phyloP scores from a whole-genome alignment of 2,113 vertebrate species.

The Aspiorhynchus laticeps region DNA sequence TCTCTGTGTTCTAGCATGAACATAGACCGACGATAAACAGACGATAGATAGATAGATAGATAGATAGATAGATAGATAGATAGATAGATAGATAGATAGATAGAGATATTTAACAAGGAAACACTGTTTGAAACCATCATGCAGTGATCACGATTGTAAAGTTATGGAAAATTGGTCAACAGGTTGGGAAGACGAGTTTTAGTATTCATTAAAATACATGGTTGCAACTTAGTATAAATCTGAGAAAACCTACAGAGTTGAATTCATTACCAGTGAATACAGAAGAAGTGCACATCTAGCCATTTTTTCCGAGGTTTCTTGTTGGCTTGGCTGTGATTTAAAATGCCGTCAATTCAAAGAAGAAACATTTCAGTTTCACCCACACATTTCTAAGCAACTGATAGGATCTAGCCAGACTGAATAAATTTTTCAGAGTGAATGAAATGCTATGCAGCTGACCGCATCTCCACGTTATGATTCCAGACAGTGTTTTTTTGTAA shows the following conservation, averaged over 20 bases:
- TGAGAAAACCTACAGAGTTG: not conserved
- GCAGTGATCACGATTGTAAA: too few species aligned
- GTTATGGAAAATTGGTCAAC: not conserved
- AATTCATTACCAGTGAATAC: not conserved
- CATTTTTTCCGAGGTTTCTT: not conserved
- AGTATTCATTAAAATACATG: not conserved
- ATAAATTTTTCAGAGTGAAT: not conserved
- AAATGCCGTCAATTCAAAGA: not conserved
- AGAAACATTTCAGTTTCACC: constrained; percentile 7
- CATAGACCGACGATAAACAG: too few species aligned
- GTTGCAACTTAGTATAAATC: not conserved
- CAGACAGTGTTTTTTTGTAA: not conserved
- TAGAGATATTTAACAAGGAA: too few species aligned
- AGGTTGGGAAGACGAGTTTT: not conserved
- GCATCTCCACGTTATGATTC: not conserved
- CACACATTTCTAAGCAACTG: not conserved
- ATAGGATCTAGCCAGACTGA: not conserved
- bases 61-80: too few species aligned
- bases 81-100: too few species aligned
- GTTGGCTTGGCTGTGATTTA: constrained; percentile 3
- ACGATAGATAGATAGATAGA: too few species aligned
- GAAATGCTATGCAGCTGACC: not conserved
- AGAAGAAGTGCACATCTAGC: not conserved
- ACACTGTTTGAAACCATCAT: too few species aligned
- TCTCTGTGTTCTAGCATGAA: too few species aligned